Evolutionary conservation across 1,140 invertebrate species (phyloP).

Genomic region (Pantala flavescens): DNA sequence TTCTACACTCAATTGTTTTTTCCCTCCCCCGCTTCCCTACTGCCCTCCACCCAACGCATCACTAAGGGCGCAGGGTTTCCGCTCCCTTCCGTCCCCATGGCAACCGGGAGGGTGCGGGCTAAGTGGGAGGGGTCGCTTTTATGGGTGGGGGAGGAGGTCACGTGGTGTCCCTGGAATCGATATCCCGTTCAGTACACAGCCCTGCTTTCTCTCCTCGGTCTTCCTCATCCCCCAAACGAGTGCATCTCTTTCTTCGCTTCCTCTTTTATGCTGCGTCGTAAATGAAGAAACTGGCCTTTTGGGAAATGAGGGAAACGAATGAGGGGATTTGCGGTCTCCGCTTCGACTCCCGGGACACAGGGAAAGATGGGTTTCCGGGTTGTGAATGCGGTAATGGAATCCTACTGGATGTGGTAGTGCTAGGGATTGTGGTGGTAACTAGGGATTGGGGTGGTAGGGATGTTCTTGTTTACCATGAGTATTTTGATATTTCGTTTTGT

Average conservation of each 20-base stretch:
- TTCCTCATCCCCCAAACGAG: not conserved
- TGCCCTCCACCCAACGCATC: not conserved
- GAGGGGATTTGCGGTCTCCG: no score
- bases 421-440: no score
- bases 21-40: not conserved
- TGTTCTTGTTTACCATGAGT: no score
- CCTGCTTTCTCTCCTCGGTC: not conserved
- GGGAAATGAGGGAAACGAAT: no score
- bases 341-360: no score
- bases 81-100: not conserved
- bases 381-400: no score
- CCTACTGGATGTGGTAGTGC: no score
- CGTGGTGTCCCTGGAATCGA: not conserved
- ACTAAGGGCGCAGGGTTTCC: not conserved
- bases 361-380: no score
- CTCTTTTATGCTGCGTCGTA: not conserved
- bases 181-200: not conserved
- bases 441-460: no score
- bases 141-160: not conserved
- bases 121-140: not conserved
- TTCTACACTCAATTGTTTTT: not conserved
- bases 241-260: not conserved
- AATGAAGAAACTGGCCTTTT: no score
- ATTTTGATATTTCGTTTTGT: no score
- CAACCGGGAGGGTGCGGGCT: not conserved